A percentile compares a stretch with the other conserved stretches of the same genome.
phyloP scores from a whole-genome alignment of 2,797 vertebrate species.

The Platalea minor region DNA sequence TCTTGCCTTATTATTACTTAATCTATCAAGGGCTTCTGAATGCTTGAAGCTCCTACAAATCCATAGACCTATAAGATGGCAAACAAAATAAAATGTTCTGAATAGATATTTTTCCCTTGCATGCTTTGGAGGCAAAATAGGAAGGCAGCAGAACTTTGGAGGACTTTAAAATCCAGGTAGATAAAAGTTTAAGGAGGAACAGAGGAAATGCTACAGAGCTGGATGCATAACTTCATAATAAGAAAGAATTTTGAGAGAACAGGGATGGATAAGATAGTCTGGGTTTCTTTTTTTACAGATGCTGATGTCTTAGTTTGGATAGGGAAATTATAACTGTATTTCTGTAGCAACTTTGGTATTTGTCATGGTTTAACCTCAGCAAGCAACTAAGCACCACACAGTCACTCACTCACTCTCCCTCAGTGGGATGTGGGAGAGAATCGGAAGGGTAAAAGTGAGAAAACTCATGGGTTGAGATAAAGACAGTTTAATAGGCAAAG shows the following conservation, averaged over 20 bases:
- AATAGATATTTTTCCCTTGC: neutral
- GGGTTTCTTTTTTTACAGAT: neutral
- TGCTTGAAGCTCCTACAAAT: slow-evolving; percentile 13
- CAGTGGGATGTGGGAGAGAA: too few relatives aligned
- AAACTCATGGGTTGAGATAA: too few relatives aligned
- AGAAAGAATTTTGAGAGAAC: neutral
- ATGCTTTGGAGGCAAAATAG: neutral
- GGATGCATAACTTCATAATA: neutral
- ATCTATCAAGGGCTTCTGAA: slow-evolving; percentile 22
- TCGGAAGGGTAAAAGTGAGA: too few relatives aligned
- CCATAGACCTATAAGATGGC: neutral
- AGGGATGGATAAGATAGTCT: neutral
- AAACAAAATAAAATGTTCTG: slow-evolving; percentile 14
- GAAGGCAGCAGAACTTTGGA: neutral
- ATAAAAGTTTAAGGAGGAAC: neutral
- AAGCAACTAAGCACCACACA: too few relatives aligned
- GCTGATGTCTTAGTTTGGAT: neutral
- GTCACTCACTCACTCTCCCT: too few relatives aligned
- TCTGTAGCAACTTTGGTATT: neutral
- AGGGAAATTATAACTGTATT: neutral
- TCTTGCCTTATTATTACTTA: slow-evolving; percentile 44
- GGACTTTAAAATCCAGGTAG: neutral
- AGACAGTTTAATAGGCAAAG: too few relatives aligned
- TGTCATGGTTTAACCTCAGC: too few relatives aligned
- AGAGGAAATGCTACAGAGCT: neutral